A percentile compares a stretch with the other conserved stretches of the same genome.
phyloP scores from a whole-genome alignment of 1,140 invertebrate species.

The Drosophila jambulina region DNA sequence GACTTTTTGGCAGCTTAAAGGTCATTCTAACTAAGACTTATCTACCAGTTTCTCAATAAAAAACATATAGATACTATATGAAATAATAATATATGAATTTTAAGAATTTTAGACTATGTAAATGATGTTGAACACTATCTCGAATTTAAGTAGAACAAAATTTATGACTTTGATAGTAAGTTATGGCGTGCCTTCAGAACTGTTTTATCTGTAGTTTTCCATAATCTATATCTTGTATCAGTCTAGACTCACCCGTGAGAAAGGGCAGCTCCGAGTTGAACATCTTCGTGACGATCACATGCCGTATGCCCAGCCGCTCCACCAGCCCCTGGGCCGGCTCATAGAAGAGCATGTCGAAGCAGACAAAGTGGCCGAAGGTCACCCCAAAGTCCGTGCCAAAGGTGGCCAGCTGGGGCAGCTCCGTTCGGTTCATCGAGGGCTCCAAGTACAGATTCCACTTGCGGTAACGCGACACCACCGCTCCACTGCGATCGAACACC shows the following conservation, averaged over 20 bases:
- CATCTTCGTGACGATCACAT: constrained; percentile 90
- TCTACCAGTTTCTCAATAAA: not conserved
- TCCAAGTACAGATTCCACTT: constrained; percentile 90
- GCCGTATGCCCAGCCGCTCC: constrained; percentile 85
- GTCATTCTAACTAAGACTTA: not conserved
- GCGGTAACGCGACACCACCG: constrained; percentile 88
- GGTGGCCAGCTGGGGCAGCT: constrained; percentile 85
- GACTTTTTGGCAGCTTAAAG: not conserved
- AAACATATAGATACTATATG: not conserved
- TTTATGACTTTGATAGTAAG: not conserved
- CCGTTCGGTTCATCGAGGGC: constrained; percentile 56
- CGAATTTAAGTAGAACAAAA: not conserved
- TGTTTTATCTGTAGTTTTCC: no score
- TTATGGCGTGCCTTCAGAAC: no score
- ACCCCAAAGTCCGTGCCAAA: constrained; percentile 94
- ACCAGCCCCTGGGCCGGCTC: constrained; percentile 86
- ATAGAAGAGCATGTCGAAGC: constrained; percentile 92
- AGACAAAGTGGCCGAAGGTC: constrained; percentile 91
- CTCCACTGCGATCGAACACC: constrained; percentile 88
- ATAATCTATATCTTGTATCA: not conserved
- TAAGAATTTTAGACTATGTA: no score
- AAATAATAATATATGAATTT: not conserved
- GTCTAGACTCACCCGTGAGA: constrained; percentile 87
- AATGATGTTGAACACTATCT: not conserved
- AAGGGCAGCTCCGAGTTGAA: constrained; percentile 91